These are phyloP conservation scores for Sylvicapra grimmia DNA, from an alignment of 2,113 vertebrate genomes.

Conservation along the genomic window DNA sequence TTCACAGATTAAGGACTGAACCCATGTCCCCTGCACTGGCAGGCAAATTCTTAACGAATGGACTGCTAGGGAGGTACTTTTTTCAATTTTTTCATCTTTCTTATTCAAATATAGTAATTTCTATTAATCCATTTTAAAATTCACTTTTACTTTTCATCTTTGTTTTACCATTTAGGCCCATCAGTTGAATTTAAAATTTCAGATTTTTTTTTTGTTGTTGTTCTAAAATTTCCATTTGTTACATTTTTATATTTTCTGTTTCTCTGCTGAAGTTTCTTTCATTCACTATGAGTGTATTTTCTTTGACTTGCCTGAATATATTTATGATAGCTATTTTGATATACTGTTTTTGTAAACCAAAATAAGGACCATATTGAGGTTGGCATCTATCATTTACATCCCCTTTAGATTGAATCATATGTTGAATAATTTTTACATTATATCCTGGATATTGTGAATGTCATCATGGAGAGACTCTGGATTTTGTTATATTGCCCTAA, in stretches of 20 bases:
- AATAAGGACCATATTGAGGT: background rate
- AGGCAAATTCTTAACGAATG: background rate
- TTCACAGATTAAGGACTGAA: background rate
- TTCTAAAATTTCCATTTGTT: background rate
- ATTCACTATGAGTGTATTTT: background rate
- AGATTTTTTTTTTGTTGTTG: background rate
- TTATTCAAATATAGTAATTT: background rate
- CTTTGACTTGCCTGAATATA: background rate
- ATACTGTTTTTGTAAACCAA: background rate
- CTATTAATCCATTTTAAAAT: background rate
- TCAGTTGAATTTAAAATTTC: background rate
- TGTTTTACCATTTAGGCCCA: background rate
- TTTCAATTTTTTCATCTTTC: background rate
- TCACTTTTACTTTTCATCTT: background rate
- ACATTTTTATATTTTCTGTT: background rate
- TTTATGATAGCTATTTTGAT: background rate
- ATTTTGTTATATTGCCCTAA: constrained; percentile 26
- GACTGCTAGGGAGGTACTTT: background rate
- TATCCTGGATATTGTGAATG: background rate
- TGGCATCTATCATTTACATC: background rate
- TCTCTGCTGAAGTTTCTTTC: background rate
- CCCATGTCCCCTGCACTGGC: background rate
- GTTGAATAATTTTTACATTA: background rate
- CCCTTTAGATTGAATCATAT: background rate
- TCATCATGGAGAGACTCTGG: background rate